A percentile compares a stretch with the other conserved stretches of the same genome.
phyloP scores from a whole-genome alignment of 2,797 vertebrate genomes.

The Centroberyx gerrardi region DNA sequence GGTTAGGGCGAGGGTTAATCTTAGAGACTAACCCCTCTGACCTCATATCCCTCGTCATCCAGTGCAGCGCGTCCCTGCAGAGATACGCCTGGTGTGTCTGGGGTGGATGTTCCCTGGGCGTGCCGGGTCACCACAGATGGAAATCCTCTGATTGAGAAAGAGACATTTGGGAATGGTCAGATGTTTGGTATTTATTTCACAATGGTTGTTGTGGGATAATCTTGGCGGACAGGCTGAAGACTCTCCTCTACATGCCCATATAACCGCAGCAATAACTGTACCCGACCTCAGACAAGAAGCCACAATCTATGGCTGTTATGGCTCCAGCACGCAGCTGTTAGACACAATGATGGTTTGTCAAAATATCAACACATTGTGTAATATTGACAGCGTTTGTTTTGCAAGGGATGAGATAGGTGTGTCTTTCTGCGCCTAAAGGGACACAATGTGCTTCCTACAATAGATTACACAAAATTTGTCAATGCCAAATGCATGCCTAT shows the following conservation, averaged over 20 bases:
- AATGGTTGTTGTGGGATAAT: slow-evolving; percentile 42
- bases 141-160: slow-evolving; percentile 53
- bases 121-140: slow-evolving; percentile 46
- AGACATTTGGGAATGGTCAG: neutral
- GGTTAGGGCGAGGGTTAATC: neutral
- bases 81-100: slow-evolving; percentile 35
- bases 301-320: slow-evolving; percentile 20
- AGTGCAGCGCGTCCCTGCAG: neutral
- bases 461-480: neutral
- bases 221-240: slow-evolving; percentile 38
- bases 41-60: slow-evolving; percentile 1
- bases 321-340: slow-evolving; percentile 18
- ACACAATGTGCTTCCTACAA: neutral
- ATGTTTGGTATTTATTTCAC: slow-evolving; percentile 52
- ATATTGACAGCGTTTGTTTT: slow-evolving; percentile 49
- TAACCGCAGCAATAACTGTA: slow-evolving; percentile 12
- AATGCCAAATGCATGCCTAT: neutral
- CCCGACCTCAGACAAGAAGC: slow-evolving; percentile 42
- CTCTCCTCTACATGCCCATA: slow-evolving; percentile 29
- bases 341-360: slow-evolving; percentile 38
- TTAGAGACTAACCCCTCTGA: slow-evolving; percentile 10
- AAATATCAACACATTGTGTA: slow-evolving; percentile 46
- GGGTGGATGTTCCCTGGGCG: slow-evolving; percentile 27
- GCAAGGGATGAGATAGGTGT: slow-evolving; percentile 31
- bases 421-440: neutral